phyloP scores from a whole-genome alignment of 1,140 invertebrate species.

The Wiebesia pumilae region DNA sequence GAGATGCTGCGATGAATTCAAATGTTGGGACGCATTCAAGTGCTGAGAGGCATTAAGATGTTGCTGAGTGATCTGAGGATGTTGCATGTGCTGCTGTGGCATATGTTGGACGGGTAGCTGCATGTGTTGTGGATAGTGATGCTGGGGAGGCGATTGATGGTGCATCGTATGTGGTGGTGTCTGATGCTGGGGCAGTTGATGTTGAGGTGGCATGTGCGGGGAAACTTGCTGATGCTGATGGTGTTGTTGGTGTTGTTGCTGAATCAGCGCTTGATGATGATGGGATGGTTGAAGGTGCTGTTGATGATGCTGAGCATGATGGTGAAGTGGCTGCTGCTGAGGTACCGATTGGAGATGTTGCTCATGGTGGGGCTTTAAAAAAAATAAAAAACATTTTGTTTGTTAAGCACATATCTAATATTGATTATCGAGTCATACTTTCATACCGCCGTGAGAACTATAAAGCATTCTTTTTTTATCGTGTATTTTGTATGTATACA shows the following conservation, averaged over 20 bases:
- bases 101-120: slow-evolving; percentile 44
- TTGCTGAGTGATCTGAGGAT: slow-evolving; percentile 16
- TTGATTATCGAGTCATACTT: no score
- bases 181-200: slow-evolving; percentile 60
- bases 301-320: slow-evolving; percentile 58
- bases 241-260: slow-evolving; percentile 44
- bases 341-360: slow-evolving; percentile 57
- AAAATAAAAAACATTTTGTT: not conserved
- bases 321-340: slow-evolving; percentile 49
- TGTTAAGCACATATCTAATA: not conserved
- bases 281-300: slow-evolving; percentile 51
- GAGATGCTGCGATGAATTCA: slow-evolving; percentile 42
- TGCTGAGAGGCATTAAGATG: slow-evolving; percentile 38
- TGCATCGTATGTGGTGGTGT: slow-evolving; percentile 46
- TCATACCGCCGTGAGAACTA: not conserved
- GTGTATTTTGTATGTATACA: not conserved
- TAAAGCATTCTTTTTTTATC: not conserved
- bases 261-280: slow-evolving; percentile 29
- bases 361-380: slow-evolving; percentile 60
- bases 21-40: slow-evolving; percentile 34
- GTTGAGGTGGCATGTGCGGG: slow-evolving; percentile 48
- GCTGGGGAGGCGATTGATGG: slow-evolving; percentile 50
- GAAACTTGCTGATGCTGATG: slow-evolving; percentile 26
- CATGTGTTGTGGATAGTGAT: slow-evolving; percentile 49
- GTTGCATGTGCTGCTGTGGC: slow-evolving; percentile 47